Percentiles rank a stretch among this genome's conserved stretches.
These are phyloP conservation scores for Sceloporus tristichus DNA, from an alignment of 2,113 vertebrate genomes.

Conservation along the genomic window DNA sequence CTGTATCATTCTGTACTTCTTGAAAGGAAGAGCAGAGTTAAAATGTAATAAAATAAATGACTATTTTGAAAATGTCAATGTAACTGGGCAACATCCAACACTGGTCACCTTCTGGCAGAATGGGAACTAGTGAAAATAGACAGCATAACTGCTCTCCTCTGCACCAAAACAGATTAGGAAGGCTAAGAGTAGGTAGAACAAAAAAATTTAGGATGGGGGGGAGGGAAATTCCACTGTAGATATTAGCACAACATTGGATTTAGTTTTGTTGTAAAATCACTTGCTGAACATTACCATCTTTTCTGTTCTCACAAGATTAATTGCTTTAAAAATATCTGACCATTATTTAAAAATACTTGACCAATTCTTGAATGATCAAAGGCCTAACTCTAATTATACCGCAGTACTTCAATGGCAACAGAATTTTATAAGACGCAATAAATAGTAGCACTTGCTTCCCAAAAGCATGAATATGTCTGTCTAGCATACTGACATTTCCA, in stretches of 20 bases:
- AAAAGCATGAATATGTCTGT: conserved; percentile 55
- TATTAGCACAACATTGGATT: neutral
- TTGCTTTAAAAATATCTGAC: neutral
- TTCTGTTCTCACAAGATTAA: neutral
- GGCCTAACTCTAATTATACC: neutral
- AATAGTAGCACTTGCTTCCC: conserved; percentile 64
- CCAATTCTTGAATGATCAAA: neutral
- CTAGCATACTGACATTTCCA: conserved; percentile 45
- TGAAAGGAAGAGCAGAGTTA: neutral
- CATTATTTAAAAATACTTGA: conserved; percentile 14
- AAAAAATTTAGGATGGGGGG: no score
- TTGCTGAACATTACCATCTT: neutral
- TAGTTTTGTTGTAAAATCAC: neutral
- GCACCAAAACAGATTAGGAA: no score
- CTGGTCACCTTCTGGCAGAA: no score
- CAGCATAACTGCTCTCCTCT: no score
- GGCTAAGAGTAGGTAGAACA: neutral
- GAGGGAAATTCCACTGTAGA: neutral
- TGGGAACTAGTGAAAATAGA: no score
- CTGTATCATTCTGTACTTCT: neutral
- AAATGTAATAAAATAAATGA: neutral
- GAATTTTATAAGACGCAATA: conserved; percentile 35
- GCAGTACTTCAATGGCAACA: conserved; percentile 52
- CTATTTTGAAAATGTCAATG: neutral
- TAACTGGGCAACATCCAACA: neutral